Base-by-base conservation (phyloP, 2,888 invertebrate species). In the Biston betularia region DNA sequence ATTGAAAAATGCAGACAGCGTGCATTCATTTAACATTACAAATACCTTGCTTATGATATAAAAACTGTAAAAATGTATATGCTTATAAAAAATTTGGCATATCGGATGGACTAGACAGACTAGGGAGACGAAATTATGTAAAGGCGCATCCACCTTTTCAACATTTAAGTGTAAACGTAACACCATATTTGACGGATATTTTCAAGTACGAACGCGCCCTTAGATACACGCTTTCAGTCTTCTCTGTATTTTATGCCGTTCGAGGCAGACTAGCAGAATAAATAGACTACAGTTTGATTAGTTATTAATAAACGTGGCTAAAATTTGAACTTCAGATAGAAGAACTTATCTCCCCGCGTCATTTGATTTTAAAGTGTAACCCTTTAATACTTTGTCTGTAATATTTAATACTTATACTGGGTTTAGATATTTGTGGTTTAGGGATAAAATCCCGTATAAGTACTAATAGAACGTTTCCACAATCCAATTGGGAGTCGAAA, bases 11-110 rank as follows among this genome's bases (percentile, higher is more conserved):
- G 24, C 15, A 11, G 0, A 11, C 54, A 24, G 15, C 38, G 6
- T 46, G 10, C 10, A 53, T 38, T 33, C 34, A 1, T 10, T 9
- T 4, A n/a, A 3, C 8, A 12, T 44, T 56, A 45, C 35, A 48
- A 7, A 0, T n/a, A 49, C 58, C n/a, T 49, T n/a, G 35, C 40
- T 54, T 45, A 46, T 15, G 1, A 38, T 45, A 14, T 35, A 57
- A 34, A 45, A 55, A 15, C 33, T 40, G 56, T 53, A 69, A 67
- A 68, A 58, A 55, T 35, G 56, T 64, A 65, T 35, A 53, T 11
- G 60, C 7, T 1, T 67, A 52, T 35, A 56, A 67, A 71, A 50
- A 62, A 52, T 71, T 70, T 73, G 73, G 73, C 71, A 69, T 50
- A 61, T 52, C n/a, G 52, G 65, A 68, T 65, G 69, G 71, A 72